These are phyloP conservation scores for Aradophagus sp. DNA, from an alignment of 1,140 invertebrate species.

Conservation along the genomic window DNA sequence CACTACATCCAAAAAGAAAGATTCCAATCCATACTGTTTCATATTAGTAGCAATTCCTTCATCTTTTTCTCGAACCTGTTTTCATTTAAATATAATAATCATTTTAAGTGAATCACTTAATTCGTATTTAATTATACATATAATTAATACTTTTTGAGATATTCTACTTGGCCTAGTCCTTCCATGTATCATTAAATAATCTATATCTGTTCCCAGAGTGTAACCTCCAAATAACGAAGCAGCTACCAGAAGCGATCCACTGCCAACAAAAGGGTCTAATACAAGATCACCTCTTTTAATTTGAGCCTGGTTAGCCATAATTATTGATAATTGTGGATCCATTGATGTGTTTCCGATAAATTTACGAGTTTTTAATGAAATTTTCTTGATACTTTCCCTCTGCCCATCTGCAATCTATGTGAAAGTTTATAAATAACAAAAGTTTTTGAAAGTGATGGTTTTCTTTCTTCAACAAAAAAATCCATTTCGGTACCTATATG, in stretches of 20 bases:
- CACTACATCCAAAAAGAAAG: conserved; percentile 89
- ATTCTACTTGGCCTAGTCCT: conserved; percentile 86
- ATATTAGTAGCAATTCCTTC: conserved; percentile 92
- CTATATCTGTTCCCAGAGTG: conserved; percentile 94
- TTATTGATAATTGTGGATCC: conserved; percentile 92
- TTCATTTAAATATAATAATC: no score
- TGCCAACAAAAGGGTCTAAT: conserved; percentile 96
- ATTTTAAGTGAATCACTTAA: no score
- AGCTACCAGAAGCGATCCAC: conserved; percentile 92
- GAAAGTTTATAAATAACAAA: conserved; percentile 39
- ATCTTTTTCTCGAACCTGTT: conserved; percentile 81
- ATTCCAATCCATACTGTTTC: conserved; percentile 86
- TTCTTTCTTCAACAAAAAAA: no score
- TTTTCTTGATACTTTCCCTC: conserved; percentile 83
- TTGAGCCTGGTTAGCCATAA: conserved; percentile 95
- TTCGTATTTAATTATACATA: background rate
- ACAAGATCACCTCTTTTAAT: conserved; percentile 84
- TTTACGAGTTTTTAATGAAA: conserved; percentile 91
- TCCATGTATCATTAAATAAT: conserved; percentile 93
- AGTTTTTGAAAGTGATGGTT: conserved; percentile 3
- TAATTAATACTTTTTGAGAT: conserved; percentile 80
- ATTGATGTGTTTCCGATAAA: conserved; percentile 98
- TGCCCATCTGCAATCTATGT: conserved; percentile 86
- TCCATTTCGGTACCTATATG: no score
- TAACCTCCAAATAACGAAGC: conserved; percentile 93